Conservation (phyloP, 2,113 vertebrate species). For the Epinephelus moara region DNA sequence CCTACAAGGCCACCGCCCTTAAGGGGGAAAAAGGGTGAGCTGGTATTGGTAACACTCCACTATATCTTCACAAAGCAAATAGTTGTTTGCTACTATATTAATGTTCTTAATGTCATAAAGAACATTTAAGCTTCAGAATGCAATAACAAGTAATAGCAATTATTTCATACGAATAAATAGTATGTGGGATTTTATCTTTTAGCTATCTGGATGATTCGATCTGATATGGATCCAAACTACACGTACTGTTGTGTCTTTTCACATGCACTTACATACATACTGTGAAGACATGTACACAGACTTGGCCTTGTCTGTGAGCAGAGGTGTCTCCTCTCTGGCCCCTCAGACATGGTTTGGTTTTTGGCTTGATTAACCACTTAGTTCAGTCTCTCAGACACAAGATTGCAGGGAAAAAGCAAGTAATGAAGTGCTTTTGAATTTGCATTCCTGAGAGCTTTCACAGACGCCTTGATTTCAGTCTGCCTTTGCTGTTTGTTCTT, state of each 20-base stretch:
- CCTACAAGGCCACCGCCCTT: no score
- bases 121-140: no score
- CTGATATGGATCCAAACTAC: not conserved
- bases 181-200: not conserved
- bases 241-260: not conserved
- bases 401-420: constrained; percentile 79
- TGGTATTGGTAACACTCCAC: no score
- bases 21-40: no score
- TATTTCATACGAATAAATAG: not conserved
- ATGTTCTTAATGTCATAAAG: no score
- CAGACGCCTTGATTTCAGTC: constrained; percentile 77
- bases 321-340: constrained; percentile 61
- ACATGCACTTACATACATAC: constrained; percentile 8
- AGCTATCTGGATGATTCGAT: not conserved
- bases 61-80: no score
- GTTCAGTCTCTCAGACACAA: constrained; percentile 78
- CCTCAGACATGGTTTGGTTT: constrained; percentile 65
- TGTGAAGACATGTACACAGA: not conserved
- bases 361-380: constrained; percentile 83
- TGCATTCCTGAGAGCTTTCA: constrained; percentile 74
- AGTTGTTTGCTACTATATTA: no score
- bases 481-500: constrained; percentile 76
- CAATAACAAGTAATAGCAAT: not conserved
- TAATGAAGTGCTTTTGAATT: constrained; percentile 85
- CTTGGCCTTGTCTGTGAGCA: constrained; percentile 41